Percentiles rank a stretch among this genome's conserved stretches.
Conservation (phyloP, 1,140 invertebrate genomes). For the Brachystomella parvula region DNA sequence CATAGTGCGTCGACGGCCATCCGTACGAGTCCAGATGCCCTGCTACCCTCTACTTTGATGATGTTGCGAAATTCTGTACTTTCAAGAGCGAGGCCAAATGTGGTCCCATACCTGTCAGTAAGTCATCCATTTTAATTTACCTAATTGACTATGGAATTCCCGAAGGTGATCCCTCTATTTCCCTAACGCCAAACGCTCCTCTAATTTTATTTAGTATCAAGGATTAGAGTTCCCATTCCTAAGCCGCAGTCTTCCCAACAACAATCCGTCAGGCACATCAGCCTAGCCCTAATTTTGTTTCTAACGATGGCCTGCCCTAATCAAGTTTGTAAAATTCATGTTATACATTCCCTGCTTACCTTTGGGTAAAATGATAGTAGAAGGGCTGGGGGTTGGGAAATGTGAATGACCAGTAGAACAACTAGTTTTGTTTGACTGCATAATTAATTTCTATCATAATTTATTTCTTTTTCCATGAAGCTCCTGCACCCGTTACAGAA, state of each 20-base stretch:
- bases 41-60: slow-evolving; percentile 80
- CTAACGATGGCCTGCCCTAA: too few species aligned
- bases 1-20: slow-evolving; percentile 75
- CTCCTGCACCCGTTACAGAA: slow-evolving; percentile 68
- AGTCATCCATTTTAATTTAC: slow-evolving; percentile 41
- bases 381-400: not conserved
- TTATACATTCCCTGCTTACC: too few species aligned
- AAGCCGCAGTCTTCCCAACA: too few species aligned
- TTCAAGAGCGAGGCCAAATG: slow-evolving; percentile 85
- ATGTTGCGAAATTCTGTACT: slow-evolving; percentile 80
- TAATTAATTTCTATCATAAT: slow-evolving; percentile 4
- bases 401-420: not conserved
- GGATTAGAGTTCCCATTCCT: too few species aligned
- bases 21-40: slow-evolving; percentile 80
- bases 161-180: too few species aligned
- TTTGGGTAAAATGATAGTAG: not conserved
- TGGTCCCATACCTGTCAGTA: slow-evolving; percentile 76
- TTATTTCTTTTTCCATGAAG: slow-evolving; percentile 44
- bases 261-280: too few species aligned
- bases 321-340: too few species aligned
- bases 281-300: too few species aligned
- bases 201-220: too few species aligned
- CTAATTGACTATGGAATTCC: too few species aligned
- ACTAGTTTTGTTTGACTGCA: not conserved
- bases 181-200: too few species aligned